phyloP scores from a whole-genome alignment of 2,888 invertebrate genomes.

The Poecilobothrus nobilitatus region DNA sequence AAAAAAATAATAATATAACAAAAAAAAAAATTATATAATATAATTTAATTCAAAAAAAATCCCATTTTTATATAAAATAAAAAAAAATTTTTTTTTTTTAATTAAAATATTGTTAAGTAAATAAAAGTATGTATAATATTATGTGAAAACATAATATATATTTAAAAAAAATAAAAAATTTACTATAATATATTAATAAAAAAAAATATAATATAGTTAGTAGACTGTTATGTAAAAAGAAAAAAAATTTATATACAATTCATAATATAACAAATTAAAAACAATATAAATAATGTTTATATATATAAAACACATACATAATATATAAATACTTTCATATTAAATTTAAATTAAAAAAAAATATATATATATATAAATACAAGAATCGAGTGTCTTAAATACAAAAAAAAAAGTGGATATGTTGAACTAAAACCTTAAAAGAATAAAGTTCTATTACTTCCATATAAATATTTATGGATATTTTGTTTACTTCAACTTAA shows the following conservation, averaged over 20 bases:
- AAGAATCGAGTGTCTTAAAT: constrained; percentile 1
- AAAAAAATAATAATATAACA: background rate
- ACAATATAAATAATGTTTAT: background rate
- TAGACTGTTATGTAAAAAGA: background rate
- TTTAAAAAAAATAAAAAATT: background rate
- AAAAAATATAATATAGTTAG: background rate
- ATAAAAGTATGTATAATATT: no score
- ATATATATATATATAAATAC: background rate
- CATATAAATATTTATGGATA: no score
- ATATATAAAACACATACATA: no score
- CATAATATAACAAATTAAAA: background rate
- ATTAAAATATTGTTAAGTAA: background rate
- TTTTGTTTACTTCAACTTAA: no score
- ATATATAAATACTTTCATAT: no score
- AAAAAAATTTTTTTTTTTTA: background rate
- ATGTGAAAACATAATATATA: background rate
- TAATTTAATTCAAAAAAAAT: background rate
- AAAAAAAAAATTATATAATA: background rate
- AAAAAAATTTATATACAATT: background rate
- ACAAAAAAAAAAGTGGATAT: background rate
- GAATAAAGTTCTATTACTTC: no score
- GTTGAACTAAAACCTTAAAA: background rate
- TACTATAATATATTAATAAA: background rate
- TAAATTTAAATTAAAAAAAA: background rate
- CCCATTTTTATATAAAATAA: background rate